A percentile compares a stretch with the other conserved stretches of the same genome.
These are phyloP conservation scores for Lycaena phlaeas DNA, from an alignment of 2,888 invertebrate genomes.

Conservation along the genomic window DNA sequence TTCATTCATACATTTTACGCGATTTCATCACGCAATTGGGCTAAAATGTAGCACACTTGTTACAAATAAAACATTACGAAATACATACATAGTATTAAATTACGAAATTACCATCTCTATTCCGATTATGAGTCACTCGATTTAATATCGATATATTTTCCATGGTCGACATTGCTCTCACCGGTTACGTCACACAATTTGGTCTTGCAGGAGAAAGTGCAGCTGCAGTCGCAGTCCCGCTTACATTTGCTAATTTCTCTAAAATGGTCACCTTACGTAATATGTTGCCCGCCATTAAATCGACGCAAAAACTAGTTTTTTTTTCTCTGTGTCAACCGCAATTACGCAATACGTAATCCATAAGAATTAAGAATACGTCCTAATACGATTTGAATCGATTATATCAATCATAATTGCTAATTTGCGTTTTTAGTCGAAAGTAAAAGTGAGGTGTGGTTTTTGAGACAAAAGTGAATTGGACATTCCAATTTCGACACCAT, in stretches of 20 bases:
- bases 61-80: neutral
- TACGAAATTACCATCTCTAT: neutral
- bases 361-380: no score
- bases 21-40: neutral
- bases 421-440: constrained; percentile 14
- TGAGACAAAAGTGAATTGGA: constrained; percentile 19
- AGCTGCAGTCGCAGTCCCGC: constrained; percentile 38
- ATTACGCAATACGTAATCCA: constrained; percentile 7
- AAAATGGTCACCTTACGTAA: constrained; percentile 18
- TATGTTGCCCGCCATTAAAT: constrained; percentile 2
- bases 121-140: constrained; percentile 4
- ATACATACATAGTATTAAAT: neutral
- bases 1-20: neutral
- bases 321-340: no score
- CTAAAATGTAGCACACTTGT: constrained; percentile 1
- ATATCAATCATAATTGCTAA: constrained; percentile 4
- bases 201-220: constrained; percentile 47
- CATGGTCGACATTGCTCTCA: constrained; percentile 11
- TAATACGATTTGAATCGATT: neutral
- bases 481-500: constrained; percentile 5
- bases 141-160: neutral
- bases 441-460: constrained; percentile 20
- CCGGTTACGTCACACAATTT: constrained; percentile 37
- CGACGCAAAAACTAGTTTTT: constrained; percentile 10
- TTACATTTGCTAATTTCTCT: constrained; percentile 38